Conservation (phyloP, 1,140 invertebrate species). For the Tetraneura akinire region DNA sequence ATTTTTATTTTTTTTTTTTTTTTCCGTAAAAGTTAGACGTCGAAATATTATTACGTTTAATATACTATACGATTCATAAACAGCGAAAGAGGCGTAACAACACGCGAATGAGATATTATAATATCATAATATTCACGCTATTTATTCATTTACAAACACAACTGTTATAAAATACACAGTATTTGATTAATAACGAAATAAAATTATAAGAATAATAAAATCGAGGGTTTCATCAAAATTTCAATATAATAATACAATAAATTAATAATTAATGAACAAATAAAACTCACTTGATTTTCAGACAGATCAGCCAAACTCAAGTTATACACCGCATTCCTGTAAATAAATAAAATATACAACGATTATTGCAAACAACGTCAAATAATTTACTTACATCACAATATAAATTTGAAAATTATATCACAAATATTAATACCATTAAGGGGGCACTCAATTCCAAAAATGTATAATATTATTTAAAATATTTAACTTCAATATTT, state of each 20-base stretch:
- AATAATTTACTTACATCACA: no score
- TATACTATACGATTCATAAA: constrained; percentile 9
- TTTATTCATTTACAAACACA: neutral
- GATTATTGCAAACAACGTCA: no score
- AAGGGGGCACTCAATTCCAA: no score
- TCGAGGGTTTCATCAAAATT: no score
- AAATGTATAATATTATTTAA: no score
- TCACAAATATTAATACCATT: no score
- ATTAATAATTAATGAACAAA: neutral
- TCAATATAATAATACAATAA: neutral
- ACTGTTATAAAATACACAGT: neutral
- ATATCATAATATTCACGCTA: constrained; percentile 18
- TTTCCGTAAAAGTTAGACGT: neutral
- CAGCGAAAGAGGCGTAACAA: no score
- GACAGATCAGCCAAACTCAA: constrained; percentile 72
- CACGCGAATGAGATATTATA: neutral
- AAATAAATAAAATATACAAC: constrained; percentile 58
- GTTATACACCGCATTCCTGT: constrained; percentile 78
- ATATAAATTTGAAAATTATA: no score
- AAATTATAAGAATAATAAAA: neutral
- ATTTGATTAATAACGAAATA: neutral
- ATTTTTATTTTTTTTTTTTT: no score
- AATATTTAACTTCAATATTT: no score
- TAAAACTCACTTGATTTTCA: constrained; percentile 65
- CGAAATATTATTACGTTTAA: no score